Evolutionary conservation across 2,888 invertebrate genomes (phyloP).

Genomic region (Calliopum simillimum): DNA sequence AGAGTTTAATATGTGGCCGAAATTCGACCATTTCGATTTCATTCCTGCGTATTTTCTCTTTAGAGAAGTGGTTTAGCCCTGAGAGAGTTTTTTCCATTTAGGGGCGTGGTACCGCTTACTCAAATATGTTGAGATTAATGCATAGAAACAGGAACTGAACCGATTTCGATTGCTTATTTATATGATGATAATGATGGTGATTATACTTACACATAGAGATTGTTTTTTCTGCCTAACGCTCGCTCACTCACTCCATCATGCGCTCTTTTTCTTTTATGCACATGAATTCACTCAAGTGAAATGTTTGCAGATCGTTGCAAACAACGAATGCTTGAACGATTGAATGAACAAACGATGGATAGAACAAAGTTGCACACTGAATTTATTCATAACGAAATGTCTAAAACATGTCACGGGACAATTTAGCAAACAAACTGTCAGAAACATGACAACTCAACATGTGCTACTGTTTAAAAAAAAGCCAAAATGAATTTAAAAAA

Average conservation of each 20-base stretch:
- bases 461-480: constrained; percentile 35
- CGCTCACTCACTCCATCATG: not conserved
- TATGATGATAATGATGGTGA: no score
- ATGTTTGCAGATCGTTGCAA: constrained; percentile 38
- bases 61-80: no score
- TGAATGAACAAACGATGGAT: constrained; percentile 6
- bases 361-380: constrained; percentile 38
- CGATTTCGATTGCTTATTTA: no score
- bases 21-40: no score
- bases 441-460: constrained; percentile 60
- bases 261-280: not conserved
- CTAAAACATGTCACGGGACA: constrained; percentile 60
- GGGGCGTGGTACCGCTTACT: no score
- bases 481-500: not conserved
- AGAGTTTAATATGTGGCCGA: no score
- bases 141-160: no score
- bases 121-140: no score
- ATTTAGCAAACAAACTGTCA: constrained; percentile 63
- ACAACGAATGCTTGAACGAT: constrained; percentile 30
- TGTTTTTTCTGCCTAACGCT: no score
- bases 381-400: constrained; percentile 53
- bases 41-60: no score
- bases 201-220: no score
- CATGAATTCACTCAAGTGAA: constrained; percentile 42
- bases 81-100: no score